phyloP scores from a whole-genome alignment of 2,113 vertebrate species.

The Delphinus delphis region DNA sequence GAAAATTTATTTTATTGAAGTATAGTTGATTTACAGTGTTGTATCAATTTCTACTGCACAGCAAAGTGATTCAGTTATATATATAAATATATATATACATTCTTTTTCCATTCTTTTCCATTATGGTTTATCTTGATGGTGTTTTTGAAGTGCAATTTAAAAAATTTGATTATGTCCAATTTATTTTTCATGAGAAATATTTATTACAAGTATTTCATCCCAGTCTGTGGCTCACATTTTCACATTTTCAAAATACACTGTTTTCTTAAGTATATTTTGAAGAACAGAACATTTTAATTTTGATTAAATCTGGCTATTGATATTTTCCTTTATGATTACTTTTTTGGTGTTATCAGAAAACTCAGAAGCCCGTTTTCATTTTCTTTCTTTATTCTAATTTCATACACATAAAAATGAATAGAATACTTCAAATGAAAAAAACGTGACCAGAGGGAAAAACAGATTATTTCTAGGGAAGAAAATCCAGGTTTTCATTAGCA shows the following conservation, averaged over 20 bases:
- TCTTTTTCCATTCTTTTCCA: not conserved
- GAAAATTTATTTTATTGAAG: not conserved
- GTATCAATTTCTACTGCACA: not conserved
- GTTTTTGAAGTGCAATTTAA: not conserved
- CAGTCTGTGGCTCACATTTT: not conserved
- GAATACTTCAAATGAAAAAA: not conserved
- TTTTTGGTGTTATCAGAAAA: not conserved
- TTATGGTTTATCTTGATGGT: not conserved
- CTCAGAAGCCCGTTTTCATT: constrained; percentile 31
- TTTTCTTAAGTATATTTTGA: not conserved
- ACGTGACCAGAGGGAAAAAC: not conserved
- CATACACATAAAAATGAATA: not conserved
- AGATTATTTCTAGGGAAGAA: not conserved
- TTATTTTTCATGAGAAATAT: constrained; percentile 19
- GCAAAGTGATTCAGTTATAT: not conserved
- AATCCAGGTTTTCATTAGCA: constrained; percentile 15
- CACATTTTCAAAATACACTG: too few relatives aligned
- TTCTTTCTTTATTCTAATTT: constrained; percentile 16
- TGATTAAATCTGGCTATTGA: not conserved
- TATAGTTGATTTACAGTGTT: not conserved
- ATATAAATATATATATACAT: not conserved
- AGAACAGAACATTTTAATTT: not conserved
- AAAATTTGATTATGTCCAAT: not conserved
- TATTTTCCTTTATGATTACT: not conserved
- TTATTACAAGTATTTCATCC: not conserved